Conservation (phyloP, 2,113 vertebrate species). For the Sylvia atricapilla region DNA sequence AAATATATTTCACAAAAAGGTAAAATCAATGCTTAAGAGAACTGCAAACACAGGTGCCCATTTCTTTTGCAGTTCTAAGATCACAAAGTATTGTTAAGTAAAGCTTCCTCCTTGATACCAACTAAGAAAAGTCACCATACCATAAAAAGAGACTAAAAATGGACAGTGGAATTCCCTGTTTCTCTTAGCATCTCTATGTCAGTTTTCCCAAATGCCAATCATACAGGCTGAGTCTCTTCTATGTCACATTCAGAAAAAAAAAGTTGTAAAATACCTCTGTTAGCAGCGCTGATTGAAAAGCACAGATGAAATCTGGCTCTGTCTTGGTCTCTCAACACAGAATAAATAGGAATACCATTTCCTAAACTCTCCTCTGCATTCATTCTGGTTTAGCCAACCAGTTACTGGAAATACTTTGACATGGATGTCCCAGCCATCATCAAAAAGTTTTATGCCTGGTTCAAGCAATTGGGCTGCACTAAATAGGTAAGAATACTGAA, state of each 20-base stretch:
- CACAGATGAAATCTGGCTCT: background rate
- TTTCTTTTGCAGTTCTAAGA: background rate
- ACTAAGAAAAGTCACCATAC: background rate
- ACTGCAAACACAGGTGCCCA: background rate
- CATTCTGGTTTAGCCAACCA: background rate
- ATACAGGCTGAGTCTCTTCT: background rate
- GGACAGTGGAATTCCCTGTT: background rate
- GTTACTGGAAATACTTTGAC: background rate
- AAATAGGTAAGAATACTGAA: background rate
- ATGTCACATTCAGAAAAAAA: background rate
- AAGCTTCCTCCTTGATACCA: background rate
- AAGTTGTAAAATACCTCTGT: background rate
- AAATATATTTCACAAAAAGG: background rate
- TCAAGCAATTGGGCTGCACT: background rate
- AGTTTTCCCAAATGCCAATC: background rate
- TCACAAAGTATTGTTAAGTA: background rate
- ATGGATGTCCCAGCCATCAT: background rate
- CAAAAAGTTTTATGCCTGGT: background rate
- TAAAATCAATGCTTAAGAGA: background rate
- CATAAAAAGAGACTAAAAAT: background rate
- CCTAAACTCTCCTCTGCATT: background rate
- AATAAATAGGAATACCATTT: accelerated
- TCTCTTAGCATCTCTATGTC: background rate
- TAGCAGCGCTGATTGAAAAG: background rate
- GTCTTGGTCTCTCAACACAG: background rate